Evolutionary conservation across 2,888 invertebrate species (phyloP), one percentile per base, ranked within the genome.

Genomic region (Ligdia adustata): DNA sequence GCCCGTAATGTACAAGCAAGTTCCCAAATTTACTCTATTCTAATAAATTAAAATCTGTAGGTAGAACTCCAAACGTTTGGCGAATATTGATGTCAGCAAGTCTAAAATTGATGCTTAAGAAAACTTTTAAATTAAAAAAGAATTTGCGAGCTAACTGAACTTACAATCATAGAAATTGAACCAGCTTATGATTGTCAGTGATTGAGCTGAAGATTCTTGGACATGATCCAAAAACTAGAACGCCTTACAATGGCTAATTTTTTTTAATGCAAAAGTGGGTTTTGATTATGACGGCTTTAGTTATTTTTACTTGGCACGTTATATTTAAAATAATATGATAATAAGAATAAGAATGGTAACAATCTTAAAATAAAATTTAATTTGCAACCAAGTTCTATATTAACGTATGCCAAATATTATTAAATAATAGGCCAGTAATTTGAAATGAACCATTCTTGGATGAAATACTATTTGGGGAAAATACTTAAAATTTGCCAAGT

Each of bases 141-240:
- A 9, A 16, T 3, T 24, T 28, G n/a, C 18, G 27, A 20, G 32
- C 38, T 27, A 37, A 24, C 11, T 34, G 2, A 28, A 16, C 35
- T 15, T 34, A 29, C 22, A 47, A 24, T 31, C 39, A 37, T 4
- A 33, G 26, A 15, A 18, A 18, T 27, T 5, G 22, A 37, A 16
- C 24, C 43, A 9, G 33, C 41, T 40, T 45, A 43, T 35, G 32
- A 40, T 39, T 31, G 32, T 32, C 27, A 9, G 37, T 47, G 43
- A 52, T 46, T 59, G 66, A 60, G 69, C 64, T 64, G 62, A 64
- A 57, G 62, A 64, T 58, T 55, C 55, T 73, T 83, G 83, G 83
- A 82, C 35, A 38, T 13, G 45, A 55, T 78, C 82, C 83, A 82
- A 71, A 56, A 57, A 63, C 62, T 50, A 60, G 63, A 64, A 62